Percentiles rank a stretch among this genome's conserved stretches.
These are phyloP conservation scores for Drosophila putrida DNA, from an alignment of 2,888 invertebrate species.

Conservation along the genomic window DNA sequence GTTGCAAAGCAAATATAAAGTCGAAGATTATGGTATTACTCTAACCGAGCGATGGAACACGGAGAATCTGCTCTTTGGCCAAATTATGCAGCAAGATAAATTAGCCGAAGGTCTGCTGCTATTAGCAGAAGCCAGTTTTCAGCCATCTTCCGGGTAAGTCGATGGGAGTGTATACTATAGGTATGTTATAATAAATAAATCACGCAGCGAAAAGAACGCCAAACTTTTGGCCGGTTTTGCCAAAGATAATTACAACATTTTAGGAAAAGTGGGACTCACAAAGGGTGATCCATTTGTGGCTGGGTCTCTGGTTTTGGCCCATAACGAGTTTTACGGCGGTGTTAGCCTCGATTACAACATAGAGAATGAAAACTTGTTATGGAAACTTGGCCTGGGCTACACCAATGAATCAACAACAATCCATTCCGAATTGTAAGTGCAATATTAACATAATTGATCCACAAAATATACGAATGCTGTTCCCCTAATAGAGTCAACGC, in stretches of 20 bases:
- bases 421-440: conserved; percentile 94
- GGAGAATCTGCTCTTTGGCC: conserved; percentile 95
- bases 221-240: conserved; percentile 93
- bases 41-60: conserved; percentile 99
- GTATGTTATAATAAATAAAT: neutral
- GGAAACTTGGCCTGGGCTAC: conserved; percentile 96
- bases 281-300: conserved; percentile 92
- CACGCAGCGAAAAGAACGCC: conserved; percentile 87
- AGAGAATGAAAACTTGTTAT: conserved; percentile 93
- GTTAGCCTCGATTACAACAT: conserved; percentile 94
- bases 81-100: conserved; percentile 94
- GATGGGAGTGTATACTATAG: neutral
- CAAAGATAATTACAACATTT: conserved; percentile 91
- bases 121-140: conserved; percentile 94
- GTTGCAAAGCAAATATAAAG: conserved; percentile 96
- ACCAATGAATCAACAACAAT: conserved; percentile 93
- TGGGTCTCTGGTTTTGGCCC: conserved; percentile 92
- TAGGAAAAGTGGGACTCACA: conserved; percentile 91
- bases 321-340: conserved; percentile 96
- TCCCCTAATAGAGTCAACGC: conserved; percentile 36
- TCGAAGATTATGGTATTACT: conserved; percentile 94
- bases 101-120: conserved; percentile 94
- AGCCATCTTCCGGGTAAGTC: conserved; percentile 92
- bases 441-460: neutral
- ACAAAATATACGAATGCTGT: too few species aligned